Percentiles rank a stretch among this genome's conserved stretches.
phyloP scores from a whole-genome alignment of 2,888 invertebrate species.

The Ommatoiulus sabulosus region DNA sequence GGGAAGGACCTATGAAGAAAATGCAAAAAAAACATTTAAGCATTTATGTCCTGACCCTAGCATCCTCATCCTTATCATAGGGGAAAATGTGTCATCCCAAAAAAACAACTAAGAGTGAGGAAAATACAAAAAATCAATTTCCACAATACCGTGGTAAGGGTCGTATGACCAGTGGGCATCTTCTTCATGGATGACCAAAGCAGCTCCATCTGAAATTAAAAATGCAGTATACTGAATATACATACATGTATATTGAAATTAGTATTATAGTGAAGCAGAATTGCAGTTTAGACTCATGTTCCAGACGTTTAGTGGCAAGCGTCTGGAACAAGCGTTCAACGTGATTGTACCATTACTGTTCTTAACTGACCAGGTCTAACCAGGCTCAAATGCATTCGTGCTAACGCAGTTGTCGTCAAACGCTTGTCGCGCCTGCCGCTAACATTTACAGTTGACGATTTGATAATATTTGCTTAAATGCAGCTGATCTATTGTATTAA shows the following conservation, averaged over 20 bases:
- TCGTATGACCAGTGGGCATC: not conserved
- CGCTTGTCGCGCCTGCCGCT: not conserved
- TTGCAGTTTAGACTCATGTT: too few relatives aligned
- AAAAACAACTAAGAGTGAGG: not conserved
- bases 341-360: too few relatives aligned
- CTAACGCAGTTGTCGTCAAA: not conserved
- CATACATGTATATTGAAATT: too few relatives aligned
- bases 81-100: not conserved
- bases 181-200: not conserved
- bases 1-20: conserved; percentile 39
- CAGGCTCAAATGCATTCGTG: too few relatives aligned
- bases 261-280: too few relatives aligned
- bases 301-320: too few relatives aligned
- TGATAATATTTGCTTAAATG: not conserved
- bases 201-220: not conserved
- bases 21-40: too few relatives aligned
- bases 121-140: not conserved
- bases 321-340: too few relatives aligned
- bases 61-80: too few relatives aligned
- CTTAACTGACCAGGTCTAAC: too few relatives aligned
- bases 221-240: too few relatives aligned
- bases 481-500: not conserved
- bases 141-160: not conserved
- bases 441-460: not conserved
- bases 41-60: too few relatives aligned